These are phyloP conservation scores for Gadopsis bispinosus DNA, from an alignment of 2,797 vertebrate species.

Conservation along the genomic window DNA sequence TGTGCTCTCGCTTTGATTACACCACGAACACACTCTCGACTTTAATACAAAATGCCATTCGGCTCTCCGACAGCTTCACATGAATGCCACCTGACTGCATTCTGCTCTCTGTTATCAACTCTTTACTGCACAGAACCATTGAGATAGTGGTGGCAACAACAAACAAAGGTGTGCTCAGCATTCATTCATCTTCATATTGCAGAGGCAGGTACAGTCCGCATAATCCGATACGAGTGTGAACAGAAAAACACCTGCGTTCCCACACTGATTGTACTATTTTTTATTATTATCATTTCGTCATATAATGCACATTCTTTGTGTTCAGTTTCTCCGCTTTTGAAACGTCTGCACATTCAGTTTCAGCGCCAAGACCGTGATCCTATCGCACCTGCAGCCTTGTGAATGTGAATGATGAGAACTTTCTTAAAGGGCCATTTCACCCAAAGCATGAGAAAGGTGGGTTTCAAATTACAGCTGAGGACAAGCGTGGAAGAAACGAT, in stretches of 20 bases:
- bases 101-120: background rate
- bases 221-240: background rate
- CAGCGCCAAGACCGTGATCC: conserved; percentile 2
- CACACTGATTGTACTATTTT: background rate
- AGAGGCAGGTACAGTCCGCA: rapidly evolving
- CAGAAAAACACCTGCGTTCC: background rate
- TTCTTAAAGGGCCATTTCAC: conserved; percentile 1
- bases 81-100: conserved; percentile 26
- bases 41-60: background rate
- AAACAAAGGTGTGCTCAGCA: conserved; percentile 15
- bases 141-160: background rate
- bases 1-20: background rate
- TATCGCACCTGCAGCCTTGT: conserved; percentile 25
- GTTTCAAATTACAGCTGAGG: background rate
- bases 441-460: background rate
- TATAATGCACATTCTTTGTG: background rate
- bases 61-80: background rate
- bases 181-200: background rate
- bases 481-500: background rate
- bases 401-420: background rate
- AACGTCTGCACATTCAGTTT: conserved; percentile 19
- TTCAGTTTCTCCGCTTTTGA: background rate
- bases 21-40: background rate
- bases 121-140: rapidly evolving
- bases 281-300: background rate